Conservation (phyloP, 37 sponge, comb jelly and placozoan genomes). For the Axinella damicornis region DNA sequence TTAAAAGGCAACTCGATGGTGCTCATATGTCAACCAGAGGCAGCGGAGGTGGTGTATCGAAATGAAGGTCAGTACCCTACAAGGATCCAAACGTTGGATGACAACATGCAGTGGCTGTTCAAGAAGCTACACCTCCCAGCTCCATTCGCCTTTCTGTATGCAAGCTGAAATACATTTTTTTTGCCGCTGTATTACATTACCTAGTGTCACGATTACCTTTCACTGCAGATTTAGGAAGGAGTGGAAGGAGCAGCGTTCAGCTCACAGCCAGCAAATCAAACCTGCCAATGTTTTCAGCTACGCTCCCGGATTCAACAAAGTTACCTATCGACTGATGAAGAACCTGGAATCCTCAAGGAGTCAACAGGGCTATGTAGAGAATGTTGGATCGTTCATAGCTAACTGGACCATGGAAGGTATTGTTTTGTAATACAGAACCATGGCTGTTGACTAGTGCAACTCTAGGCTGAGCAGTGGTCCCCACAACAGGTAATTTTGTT, state of each 20-base stretch:
- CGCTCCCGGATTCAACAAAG: neutral
- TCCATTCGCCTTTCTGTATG: slow-evolving; percentile 5
- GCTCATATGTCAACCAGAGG: neutral
- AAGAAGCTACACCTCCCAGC: neutral
- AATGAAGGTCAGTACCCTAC: slow-evolving; percentile 19
- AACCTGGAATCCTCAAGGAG: neutral
- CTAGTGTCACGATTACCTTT: neutral
- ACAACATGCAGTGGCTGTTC: slow-evolving; percentile 2
- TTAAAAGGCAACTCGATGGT: neutral
- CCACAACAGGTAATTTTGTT: no score
- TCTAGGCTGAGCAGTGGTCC: no score
- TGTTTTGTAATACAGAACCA: no score
- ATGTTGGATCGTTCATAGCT: no score
- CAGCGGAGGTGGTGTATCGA: neutral
- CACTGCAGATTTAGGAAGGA: neutral
- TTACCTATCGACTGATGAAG: neutral
- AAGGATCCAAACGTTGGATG: neutral
- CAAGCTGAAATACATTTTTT: no score
- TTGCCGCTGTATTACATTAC: no score
- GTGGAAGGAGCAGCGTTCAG: neutral
- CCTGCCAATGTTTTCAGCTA: slow-evolving; percentile 12
- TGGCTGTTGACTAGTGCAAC: no score
- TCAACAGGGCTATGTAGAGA: neutral
- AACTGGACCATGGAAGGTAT: no score
- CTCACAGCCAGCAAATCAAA: neutral